A percentile compares a stretch with the other conserved stretches of the same genome.
Evolutionary conservation across 1,140 invertebrate species (phyloP).

Genomic region (Trichonephila clavipes): DNA sequence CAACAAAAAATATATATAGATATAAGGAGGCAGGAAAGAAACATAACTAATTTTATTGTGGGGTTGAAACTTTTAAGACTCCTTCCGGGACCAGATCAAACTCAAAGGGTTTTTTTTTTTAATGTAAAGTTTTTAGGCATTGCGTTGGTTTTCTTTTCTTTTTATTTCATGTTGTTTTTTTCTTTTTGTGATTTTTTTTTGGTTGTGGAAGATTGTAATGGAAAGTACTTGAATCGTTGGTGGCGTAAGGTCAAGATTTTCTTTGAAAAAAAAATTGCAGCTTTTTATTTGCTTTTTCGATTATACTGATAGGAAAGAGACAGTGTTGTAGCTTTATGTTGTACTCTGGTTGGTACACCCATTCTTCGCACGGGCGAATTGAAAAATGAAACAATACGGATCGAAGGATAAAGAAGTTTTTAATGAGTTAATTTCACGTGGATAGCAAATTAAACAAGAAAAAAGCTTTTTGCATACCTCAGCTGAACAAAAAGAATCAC

Average conservation of each 20-base stretch:
- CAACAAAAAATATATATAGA: neutral
- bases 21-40: constrained; percentile 17
- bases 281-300: neutral
- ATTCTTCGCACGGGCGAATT: too few species aligned
- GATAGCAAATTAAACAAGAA: too few species aligned
- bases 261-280: neutral
- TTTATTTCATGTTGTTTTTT: neutral
- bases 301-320: too few species aligned
- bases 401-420: too few species aligned
- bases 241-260: constrained; percentile 38
- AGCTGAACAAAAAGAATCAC: too few species aligned
- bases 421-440: too few species aligned
- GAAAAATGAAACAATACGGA: too few species aligned
- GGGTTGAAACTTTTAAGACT: constrained; percentile 74
- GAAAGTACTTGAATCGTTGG: neutral
- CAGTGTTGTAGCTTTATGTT: too few species aligned
- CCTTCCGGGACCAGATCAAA: constrained; percentile 36
- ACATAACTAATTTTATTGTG: constrained; percentile 68
- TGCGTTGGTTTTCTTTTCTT: constrained; percentile 34
- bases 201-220: constrained; percentile 10
- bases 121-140: constrained; percentile 13
- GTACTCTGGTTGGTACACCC: too few species aligned
- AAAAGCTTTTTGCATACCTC: too few species aligned
- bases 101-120: constrained; percentile 22
- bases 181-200: neutral